phyloP scores from a whole-genome alignment of 2,888 invertebrate genomes.

The Archaeoteleia sp. region DNA sequence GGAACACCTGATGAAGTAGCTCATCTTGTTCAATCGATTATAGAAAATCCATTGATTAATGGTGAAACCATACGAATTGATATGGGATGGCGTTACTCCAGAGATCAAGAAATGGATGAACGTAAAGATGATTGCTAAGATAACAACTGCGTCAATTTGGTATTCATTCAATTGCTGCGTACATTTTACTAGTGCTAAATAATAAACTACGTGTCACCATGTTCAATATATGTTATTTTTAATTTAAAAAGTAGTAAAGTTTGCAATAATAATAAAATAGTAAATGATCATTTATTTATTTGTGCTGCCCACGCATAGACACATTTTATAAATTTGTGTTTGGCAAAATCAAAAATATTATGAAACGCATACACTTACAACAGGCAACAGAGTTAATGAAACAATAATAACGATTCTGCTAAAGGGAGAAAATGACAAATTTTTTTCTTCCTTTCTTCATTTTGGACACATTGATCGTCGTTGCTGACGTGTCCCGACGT shows the following conservation, averaged over 20 bases:
- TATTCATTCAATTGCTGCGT: too few species aligned
- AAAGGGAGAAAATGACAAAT: conserved; percentile 3
- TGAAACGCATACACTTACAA: too few species aligned
- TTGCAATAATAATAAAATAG: too few species aligned
- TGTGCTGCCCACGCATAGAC: too few species aligned
- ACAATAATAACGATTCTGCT: conserved; percentile 17
- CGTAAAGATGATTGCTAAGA: not conserved
- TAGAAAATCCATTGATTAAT: conserved; percentile 61
- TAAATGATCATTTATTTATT: too few species aligned
- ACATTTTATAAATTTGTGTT: not conserved
- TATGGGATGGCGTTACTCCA: conserved; percentile 53
- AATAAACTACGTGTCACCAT: too few species aligned
- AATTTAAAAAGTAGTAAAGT: too few species aligned
- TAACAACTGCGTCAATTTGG: not conserved
- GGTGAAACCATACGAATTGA: conserved; percentile 54
- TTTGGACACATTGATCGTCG: conserved; percentile 48
- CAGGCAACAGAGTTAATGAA: not conserved
- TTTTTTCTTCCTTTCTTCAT: conserved; percentile 14
- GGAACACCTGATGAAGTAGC: conserved; percentile 57
- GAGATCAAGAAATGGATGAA: conserved; percentile 39
- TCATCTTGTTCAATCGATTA: conserved; percentile 56
- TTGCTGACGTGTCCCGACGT: conserved; percentile 52
- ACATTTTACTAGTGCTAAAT: too few species aligned
- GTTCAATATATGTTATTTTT: too few species aligned
- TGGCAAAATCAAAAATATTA: too few species aligned